Base-by-base conservation (phyloP, 1,140 invertebrate genomes). In the Drosophila tsacasi region DNA sequence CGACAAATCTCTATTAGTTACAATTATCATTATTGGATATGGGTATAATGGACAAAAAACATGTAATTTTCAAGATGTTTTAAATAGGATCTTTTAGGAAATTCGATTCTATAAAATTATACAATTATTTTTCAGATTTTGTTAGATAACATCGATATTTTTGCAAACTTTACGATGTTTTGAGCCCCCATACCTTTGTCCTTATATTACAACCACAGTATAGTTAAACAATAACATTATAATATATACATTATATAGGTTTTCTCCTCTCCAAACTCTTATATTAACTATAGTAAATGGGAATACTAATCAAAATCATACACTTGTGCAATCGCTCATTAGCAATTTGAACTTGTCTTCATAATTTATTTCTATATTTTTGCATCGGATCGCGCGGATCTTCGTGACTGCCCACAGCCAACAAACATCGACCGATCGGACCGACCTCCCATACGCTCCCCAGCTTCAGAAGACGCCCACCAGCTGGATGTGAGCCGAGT, bases 271-370 rank as follows among this genome's bases (percentile, higher is more conserved):
- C 12, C 23, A 42, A 67, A 50, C 47, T 46, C 46, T 60, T 57
- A 64, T 67, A 47, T 21, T 17, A 65, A 79, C 69, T 82, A 64
- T 65, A 54, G 35, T 47, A 63, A 81, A 85, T n/a, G 69, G 62
- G 59, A 72, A 84, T 83, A 55, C 61, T 84, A 83, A 83, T 80
- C 57, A 60, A 83, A 76, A 63, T 62, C 63, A 74, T 52, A 74
- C 60, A 68, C 57, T 86, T 82, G 65, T 85, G 58, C 79, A 85
- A 75, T 63, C 69, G 58, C 44, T 69, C 69, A 73, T 73, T 73
- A 50, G 69, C 69, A 72, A 72, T 69, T 68, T 75, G 3, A 73
- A 61, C 69, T 46, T 54, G 15, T 76, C 74, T 57, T 57, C 62
- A 76, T 66, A 76, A 67, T 60, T 39, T 66, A 65, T 50, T 75